These are phyloP conservation scores for Bos javanicus DNA, from an alignment of 2,113 vertebrate genomes.

Conservation along the genomic window DNA sequence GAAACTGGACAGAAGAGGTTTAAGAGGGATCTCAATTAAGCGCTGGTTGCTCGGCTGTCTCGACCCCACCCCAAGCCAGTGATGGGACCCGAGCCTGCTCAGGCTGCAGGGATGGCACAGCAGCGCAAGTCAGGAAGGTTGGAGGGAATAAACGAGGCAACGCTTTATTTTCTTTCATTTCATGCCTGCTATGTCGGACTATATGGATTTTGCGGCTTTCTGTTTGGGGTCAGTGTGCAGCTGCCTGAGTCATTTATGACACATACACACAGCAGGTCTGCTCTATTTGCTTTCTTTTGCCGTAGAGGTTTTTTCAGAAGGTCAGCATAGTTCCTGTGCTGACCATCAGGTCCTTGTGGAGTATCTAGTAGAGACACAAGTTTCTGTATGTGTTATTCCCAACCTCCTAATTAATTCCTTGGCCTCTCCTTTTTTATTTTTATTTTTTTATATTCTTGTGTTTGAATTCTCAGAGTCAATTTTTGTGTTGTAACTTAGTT, in stretches of 20 bases:
- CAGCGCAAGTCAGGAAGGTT: background rate
- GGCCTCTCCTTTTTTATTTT: background rate
- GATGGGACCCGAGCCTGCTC: background rate
- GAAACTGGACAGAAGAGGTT: background rate
- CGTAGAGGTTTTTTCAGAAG: background rate
- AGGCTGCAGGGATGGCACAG: background rate
- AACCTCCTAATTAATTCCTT: background rate
- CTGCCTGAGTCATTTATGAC: background rate
- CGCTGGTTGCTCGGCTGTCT: background rate
- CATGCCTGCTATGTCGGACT: background rate
- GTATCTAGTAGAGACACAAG: background rate
- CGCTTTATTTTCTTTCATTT: background rate
- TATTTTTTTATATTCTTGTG: background rate
- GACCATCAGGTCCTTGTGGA: background rate
- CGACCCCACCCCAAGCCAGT: background rate
- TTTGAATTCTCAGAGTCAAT: background rate
- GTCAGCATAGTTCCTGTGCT: background rate
- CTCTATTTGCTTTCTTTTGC: background rate
- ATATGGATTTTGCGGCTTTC: background rate
- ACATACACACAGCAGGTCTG: background rate
- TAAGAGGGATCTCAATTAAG: background rate
- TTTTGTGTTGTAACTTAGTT: background rate
- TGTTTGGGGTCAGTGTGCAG: background rate
- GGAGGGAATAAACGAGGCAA: background rate
- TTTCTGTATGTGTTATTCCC: background rate